These are phyloP conservation scores for Rhagium mordax DNA, from an alignment of 2,888 invertebrate genomes.

Conservation along the genomic window DNA sequence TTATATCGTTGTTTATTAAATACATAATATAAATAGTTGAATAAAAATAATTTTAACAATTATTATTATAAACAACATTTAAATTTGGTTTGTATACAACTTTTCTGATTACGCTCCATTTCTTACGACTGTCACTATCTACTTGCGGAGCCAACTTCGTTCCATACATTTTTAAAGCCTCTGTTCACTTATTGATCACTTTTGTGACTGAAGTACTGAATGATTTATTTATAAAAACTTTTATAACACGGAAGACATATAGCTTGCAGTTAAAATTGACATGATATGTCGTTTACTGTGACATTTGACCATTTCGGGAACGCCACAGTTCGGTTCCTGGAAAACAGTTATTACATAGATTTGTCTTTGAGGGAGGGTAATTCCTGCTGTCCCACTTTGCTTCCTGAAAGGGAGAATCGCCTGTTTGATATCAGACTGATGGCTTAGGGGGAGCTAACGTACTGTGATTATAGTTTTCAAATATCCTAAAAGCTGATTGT, in stretches of 20 bases:
- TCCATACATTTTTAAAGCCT: constrained; percentile 12
- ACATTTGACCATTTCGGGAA: constrained; percentile 52
- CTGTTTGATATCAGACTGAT: constrained; percentile 61
- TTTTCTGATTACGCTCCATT: too few relatives aligned
- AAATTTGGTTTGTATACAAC: too few relatives aligned
- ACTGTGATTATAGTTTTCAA: constrained; percentile 65
- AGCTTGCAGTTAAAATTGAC: constrained; percentile 52
- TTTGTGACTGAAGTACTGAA: not conserved
- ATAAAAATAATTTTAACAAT: too few relatives aligned
- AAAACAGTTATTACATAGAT: constrained; percentile 64
- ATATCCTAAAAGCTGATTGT: constrained; percentile 61
- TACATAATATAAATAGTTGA: too few relatives aligned
- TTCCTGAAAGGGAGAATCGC: constrained; percentile 53
- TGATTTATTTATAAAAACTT: constrained; percentile 27
- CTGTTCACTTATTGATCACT: constrained; percentile 10
- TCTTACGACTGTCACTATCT: not conserved
- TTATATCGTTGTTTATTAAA: too few relatives aligned
- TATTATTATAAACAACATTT: too few relatives aligned
- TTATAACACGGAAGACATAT: constrained; percentile 43
- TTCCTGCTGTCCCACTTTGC: constrained; percentile 42
- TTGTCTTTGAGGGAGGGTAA: constrained; percentile 59
- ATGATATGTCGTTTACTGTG: constrained; percentile 53
- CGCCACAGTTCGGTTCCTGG: constrained; percentile 59
- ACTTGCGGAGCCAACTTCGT: not conserved
- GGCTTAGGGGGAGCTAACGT: constrained; percentile 55